Evolutionary conservation across 2,888 invertebrate species (phyloP).

Genomic region (Mellilla xanthometata): DNA sequence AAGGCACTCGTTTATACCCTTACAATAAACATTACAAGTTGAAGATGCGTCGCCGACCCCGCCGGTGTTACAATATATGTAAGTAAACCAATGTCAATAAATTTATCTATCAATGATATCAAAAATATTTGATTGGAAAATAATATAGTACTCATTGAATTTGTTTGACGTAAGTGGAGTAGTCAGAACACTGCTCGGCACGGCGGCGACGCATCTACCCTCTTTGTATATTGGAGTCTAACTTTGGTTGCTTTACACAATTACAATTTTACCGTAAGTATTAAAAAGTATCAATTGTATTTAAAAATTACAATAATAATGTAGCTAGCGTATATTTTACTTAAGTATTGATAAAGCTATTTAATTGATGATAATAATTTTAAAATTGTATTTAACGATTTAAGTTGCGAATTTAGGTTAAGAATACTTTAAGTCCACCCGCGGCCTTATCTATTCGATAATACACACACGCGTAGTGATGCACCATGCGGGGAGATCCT

Average conservation of each 20-base stretch:
- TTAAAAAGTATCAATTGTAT: constrained; percentile 37
- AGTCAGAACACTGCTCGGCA: too few relatives aligned
- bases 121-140: too few relatives aligned
- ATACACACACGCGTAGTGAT: constrained; percentile 12
- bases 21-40: constrained; percentile 52
- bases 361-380: constrained; percentile 33
- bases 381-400: constrained; percentile 24
- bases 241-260: constrained; percentile 55
- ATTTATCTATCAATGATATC: too few relatives aligned
- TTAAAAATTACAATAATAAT: constrained; percentile 41
- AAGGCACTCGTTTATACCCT: constrained; percentile 80
- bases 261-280: constrained; percentile 34
- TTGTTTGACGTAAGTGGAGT: too few relatives aligned
- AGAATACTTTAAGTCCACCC: constrained; percentile 31
- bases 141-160: too few relatives aligned
- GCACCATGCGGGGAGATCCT: too few relatives aligned
- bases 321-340: constrained; percentile 58
- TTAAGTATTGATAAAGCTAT: constrained; percentile 50
- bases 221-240: constrained; percentile 57
- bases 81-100: too few relatives aligned
- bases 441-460: constrained; percentile 27
- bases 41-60: constrained; percentile 33
- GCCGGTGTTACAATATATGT: not conserved
- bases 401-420: constrained; percentile 27
- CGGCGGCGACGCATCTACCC: constrained; percentile 36